Conservation (phyloP, 2,888 invertebrate species). For the Buathra laborator region DNA sequence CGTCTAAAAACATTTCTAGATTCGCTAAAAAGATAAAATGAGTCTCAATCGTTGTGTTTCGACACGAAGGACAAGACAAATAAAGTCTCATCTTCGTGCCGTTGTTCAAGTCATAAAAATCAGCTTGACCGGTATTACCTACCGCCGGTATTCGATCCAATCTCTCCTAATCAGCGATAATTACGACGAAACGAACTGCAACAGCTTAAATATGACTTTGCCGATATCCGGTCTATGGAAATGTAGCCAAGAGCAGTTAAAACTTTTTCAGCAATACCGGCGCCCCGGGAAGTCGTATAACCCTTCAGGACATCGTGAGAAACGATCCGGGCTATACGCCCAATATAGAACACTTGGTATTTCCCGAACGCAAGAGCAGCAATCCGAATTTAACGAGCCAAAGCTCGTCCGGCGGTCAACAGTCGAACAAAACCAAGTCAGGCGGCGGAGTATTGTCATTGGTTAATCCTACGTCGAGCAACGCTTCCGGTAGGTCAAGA, state of each 20-base stretch:
- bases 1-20: too few species aligned
- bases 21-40: too few species aligned
- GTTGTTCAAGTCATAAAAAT: too few species aligned
- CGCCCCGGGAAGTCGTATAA: slow-evolving; percentile 74
- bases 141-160: too few species aligned
- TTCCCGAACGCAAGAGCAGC: slow-evolving; percentile 86
- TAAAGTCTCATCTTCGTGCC: too few species aligned
- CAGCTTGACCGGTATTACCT: too few species aligned
- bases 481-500: slow-evolving; percentile 82
- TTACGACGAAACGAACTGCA: too few species aligned
- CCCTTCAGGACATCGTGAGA: slow-evolving; percentile 83
- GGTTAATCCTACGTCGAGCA: slow-evolving; percentile 72
- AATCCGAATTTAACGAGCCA: slow-evolving; percentile 82
- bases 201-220: background rate
- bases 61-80: too few species aligned
- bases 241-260: background rate
- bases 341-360: slow-evolving; percentile 87
- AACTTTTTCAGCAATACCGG: slow-evolving; percentile 72
- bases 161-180: too few species aligned
- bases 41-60: too few species aligned
- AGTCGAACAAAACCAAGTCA: slow-evolving; percentile 58
- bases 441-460: slow-evolving; percentile 66
- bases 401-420: slow-evolving; percentile 71
- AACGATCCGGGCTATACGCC: slow-evolving; percentile 86
- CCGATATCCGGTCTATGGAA: background rate